phyloP scores from a whole-genome alignment of 2,797 vertebrate species.

The Neopelma chrysocephalum region DNA sequence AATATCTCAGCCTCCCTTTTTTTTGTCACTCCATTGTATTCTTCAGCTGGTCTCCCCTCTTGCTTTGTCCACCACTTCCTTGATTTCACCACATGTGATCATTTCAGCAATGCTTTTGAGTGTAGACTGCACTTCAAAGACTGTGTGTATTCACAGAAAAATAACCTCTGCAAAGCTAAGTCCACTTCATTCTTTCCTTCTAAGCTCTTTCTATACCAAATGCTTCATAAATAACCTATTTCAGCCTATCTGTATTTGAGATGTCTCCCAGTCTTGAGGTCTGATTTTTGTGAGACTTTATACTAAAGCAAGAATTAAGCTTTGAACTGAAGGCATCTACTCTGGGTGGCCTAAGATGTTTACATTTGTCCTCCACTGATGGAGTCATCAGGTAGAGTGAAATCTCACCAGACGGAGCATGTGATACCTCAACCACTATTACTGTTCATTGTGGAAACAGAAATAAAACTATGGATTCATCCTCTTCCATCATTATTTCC shows the following conservation, averaged over 20 bases:
- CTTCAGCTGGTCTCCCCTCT: not conserved
- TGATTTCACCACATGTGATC: not conserved
- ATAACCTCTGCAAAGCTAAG: not conserved
- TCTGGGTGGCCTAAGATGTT: not conserved
- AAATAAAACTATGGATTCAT: not conserved
- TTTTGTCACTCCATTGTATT: not conserved
- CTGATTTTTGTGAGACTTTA: not conserved
- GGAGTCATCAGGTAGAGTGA: not conserved
- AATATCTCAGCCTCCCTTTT: not conserved
- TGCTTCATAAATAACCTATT: not conserved
- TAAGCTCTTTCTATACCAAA: not conserved
- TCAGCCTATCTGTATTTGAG: not conserved
- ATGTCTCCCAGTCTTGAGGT: not conserved
- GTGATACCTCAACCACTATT: not conserved
- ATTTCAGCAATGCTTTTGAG: not conserved
- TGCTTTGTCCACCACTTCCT: not conserved
- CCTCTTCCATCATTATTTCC: not conserved
- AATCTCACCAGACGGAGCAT: not conserved
- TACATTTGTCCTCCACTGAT: not conserved
- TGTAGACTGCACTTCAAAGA: not conserved
- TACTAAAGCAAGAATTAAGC: not conserved
- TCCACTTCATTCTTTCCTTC: not conserved
- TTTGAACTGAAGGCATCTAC: not conserved
- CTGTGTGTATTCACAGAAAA: not conserved
- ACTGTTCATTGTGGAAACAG: not conserved